A percentile compares a stretch with the other conserved stretches of the same genome.
Conservation (phyloP, 2,888 invertebrate species). For the Furcula furcula region DNA sequence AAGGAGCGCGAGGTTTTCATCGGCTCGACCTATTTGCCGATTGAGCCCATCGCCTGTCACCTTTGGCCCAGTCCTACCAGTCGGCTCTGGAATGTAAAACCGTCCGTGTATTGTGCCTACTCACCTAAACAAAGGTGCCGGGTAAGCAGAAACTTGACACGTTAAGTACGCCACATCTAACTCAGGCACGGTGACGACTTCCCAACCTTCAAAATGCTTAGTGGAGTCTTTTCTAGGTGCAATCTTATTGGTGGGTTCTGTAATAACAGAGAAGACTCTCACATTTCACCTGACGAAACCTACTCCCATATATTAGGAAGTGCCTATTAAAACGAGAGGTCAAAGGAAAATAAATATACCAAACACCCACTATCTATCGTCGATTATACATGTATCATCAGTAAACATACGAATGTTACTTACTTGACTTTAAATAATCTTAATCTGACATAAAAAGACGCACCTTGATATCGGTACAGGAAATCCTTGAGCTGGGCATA, state of each 20-base stretch:
- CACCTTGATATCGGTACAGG: slow-evolving; percentile 86
- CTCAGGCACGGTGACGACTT: slow-evolving; percentile 79
- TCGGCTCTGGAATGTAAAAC: slow-evolving; percentile 83
- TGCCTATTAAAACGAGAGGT: no score
- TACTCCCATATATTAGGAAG: no score
- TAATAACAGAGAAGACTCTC: slow-evolving; percentile 59
- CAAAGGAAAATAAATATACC: no score
- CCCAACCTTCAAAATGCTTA: slow-evolving; percentile 83
- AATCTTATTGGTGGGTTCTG: slow-evolving; percentile 87
- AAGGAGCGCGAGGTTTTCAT: slow-evolving; percentile 83
- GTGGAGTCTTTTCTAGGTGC: slow-evolving; percentile 79
- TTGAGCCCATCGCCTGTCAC: slow-evolving; percentile 84
- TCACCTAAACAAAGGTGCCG: slow-evolving; percentile 87
- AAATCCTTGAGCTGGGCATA: slow-evolving; percentile 80
- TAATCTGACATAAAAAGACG: slow-evolving; percentile 42
- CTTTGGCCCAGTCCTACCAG: slow-evolving; percentile 86
- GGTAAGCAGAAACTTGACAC: slow-evolving; percentile 86
- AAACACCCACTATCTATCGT: no score
- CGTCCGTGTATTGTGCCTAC: slow-evolving; percentile 56
- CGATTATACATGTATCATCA: no score
- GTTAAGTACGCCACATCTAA: slow-evolving; percentile 81
- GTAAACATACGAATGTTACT: no score
- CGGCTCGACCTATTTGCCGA: slow-evolving; percentile 71
- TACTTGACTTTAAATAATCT: no score
- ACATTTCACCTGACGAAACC: slow-evolving; percentile 27